These are phyloP conservation scores for Macrotus californicus DNA, from an alignment of 2,113 vertebrate genomes.

Conservation along the genomic window DNA sequence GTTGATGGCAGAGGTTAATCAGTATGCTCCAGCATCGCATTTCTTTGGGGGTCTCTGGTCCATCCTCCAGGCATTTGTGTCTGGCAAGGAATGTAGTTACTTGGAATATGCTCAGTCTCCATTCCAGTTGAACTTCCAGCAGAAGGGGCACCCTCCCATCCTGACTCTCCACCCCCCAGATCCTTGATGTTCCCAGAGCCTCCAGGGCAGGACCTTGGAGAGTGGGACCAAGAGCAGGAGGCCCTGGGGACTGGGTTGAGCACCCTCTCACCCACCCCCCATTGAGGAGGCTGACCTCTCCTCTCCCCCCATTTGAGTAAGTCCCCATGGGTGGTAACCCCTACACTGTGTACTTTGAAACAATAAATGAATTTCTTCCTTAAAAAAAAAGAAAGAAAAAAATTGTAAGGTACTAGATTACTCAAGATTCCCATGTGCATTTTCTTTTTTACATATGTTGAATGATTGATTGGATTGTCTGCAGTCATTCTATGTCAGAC, in stretches of 20 bases:
- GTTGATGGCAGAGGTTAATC: conserved; percentile 85
- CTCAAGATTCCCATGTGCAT: background rate
- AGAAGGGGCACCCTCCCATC: conserved; percentile 63
- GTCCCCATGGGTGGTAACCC: background rate
- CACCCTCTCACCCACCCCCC: background rate
- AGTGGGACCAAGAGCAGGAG: background rate
- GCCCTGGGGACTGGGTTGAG: background rate
- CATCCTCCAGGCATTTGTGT: conserved; percentile 92
- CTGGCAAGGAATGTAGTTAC: conserved; percentile 94
- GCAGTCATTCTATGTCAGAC: background rate
- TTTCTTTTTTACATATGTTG: background rate
- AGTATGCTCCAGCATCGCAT: conserved; percentile 92
- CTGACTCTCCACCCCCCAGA: background rate
- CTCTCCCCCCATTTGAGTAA: background rate
- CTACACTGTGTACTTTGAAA: background rate
- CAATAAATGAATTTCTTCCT: conserved; percentile 49
- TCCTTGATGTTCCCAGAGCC: background rate
- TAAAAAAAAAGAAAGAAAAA: too few relatives aligned
- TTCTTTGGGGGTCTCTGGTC: conserved; percentile 97
- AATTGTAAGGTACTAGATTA: background rate
- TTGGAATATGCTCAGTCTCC: conserved; percentile 92
- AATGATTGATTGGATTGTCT: background rate
- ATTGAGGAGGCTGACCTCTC: background rate
- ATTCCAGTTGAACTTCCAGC: conserved; percentile 88
- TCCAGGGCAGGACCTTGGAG: conserved; percentile 50